Evolutionary conservation across 2,797 vertebrate species (phyloP).

Genomic region (Mallotus villosus): DNA sequence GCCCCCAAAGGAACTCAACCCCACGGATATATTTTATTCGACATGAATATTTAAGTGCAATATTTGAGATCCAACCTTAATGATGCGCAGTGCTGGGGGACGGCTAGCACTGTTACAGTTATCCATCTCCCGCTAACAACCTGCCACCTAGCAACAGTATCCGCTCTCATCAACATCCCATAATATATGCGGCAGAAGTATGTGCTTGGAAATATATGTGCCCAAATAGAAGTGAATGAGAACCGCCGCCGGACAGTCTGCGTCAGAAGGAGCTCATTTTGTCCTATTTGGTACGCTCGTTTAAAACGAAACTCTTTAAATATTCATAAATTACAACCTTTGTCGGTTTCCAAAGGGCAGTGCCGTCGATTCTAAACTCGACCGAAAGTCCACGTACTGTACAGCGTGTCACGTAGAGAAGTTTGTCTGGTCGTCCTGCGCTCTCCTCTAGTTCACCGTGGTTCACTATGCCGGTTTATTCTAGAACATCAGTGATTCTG

Average conservation of each 20-base stretch:
- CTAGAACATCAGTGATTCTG: not conserved
- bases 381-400: not conserved
- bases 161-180: not conserved
- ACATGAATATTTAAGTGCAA: constrained; percentile 50
- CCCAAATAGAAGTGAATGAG: not conserved
- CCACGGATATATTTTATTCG: constrained; percentile 3
- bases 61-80: constrained; percentile 1
- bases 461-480: not conserved
- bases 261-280: not conserved
- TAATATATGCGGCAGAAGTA: not conserved
- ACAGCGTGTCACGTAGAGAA: not conserved
- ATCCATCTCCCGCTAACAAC: not conserved
- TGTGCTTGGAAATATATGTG: constrained; percentile 10
- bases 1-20: not conserved
- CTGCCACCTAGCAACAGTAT: not conserved
- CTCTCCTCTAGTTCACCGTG: not conserved
- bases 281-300: constrained; percentile 9
- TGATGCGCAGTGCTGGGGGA: not conserved
- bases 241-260: not conserved
- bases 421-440: not conserved
- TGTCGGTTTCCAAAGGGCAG: not conserved
- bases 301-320: not conserved
- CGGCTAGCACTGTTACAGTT: not conserved
- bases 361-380: not conserved
- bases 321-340: no score